Evolutionary conservation across 2,888 invertebrate species (phyloP), one percentile per base, ranked within the genome.

Genomic region (Drymonia ruficornis): DNA sequence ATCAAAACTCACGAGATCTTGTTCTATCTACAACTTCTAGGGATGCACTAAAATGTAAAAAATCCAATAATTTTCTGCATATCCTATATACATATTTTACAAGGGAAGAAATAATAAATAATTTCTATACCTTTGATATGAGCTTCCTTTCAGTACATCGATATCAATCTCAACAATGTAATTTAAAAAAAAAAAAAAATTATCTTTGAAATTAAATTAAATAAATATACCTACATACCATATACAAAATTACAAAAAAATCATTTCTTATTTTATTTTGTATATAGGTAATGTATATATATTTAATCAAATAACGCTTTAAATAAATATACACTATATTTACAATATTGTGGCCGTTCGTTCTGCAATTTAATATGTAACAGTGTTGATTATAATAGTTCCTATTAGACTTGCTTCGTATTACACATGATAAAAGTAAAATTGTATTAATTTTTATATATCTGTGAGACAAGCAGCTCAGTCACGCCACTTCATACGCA

Each of bases 1-100:
- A 67, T 63, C 58, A 66, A n/a, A 74, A 76, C 74, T 76, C 69
- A 62, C 23, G 81, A 84, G 81, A 84, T 80, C 79, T 75, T 66
- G 63, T 76, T 66, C 64, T 70, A 78, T 78, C 80, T 76, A 77
- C 69, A 77, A 80, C 72, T 74, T 76, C 80, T 83, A 84, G 9
- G 76, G 77, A 83, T 80, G 82, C 75, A 81, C 83, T 85, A 83
- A 80, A 82, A 78, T 60, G 76, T 76, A 78, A 75, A 80, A 76
- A 77, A 74, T 76, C 77, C 74, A 79, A 79, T 78, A 78, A 61
- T 71, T 78, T 80, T 80, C 77, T 84, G 83, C 83, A 81, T 76
- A 82, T 81, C n/a, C 75, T 91, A 91, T 91, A 88, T 91, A 91
- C 91, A 91, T 90, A 88, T 89, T 86, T 84, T 91, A 91, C 91